These are phyloP conservation scores for Periophthalmodon schlosseri DNA, from an alignment of 2,113 vertebrate genomes.

Conservation along the genomic window DNA sequence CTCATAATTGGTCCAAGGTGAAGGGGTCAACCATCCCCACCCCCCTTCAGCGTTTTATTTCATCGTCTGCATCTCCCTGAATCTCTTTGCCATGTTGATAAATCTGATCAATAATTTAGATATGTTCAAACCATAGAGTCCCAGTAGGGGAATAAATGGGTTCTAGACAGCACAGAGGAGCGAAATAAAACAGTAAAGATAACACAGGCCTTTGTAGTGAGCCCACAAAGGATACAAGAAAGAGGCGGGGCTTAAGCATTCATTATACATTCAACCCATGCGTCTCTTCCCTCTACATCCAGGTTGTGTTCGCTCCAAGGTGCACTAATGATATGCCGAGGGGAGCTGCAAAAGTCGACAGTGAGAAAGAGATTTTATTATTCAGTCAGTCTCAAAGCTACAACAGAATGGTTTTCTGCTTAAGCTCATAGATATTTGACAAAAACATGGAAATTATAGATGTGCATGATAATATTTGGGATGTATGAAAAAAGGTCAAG, in stretches of 20 bases:
- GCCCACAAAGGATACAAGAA: constrained; percentile 38
- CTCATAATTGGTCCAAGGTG: constrained; percentile 66
- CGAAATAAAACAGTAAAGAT: constrained; percentile 8
- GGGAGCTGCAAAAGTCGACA: constrained; percentile 35
- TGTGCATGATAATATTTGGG: background rate
- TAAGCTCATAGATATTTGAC: too few species aligned
- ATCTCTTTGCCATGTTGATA: constrained; percentile 50
- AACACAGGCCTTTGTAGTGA: constrained; percentile 31
- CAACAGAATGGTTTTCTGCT: background rate
- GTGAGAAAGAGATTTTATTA: constrained; percentile 43
- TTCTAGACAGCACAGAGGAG: background rate
- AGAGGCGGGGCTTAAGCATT: constrained; percentile 24
- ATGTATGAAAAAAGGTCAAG: too few species aligned
- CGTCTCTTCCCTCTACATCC: constrained; percentile 17
- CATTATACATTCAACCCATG: constrained; percentile 52
- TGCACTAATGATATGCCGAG: constrained; percentile 43
- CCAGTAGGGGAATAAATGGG: constrained; percentile 20
- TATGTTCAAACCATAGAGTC: constrained; percentile 41
- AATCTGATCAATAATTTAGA: constrained; percentile 78
- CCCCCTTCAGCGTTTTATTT: constrained; percentile 20
- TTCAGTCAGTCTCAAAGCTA: constrained; percentile 27
- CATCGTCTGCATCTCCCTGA: constrained; percentile 32
- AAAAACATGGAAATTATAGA: background rate
- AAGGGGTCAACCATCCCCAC: constrained; percentile 36
- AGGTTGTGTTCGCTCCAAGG: constrained; percentile 43